Evolutionary conservation across 2,113 vertebrate species (phyloP), one percentile per base, ranked within the genome.

Genomic region (Salvelinus namaycush): DNA sequence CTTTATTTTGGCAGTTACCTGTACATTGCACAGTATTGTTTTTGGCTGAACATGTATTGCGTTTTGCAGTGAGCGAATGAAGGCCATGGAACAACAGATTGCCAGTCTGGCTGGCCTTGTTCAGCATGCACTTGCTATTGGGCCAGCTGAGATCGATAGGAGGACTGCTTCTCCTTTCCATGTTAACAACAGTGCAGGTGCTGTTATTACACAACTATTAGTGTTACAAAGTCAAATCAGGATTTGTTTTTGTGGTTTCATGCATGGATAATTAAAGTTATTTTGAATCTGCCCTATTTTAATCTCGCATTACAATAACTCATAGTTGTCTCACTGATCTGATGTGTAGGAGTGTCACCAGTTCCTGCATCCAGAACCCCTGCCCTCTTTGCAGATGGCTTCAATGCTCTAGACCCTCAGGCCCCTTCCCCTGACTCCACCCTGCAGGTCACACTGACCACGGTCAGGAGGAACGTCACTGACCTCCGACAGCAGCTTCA

Each of bases 11-110:
- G 9, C 9, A 44, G 39, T 44, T 44, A 44, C 8, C 39, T 44
- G 39, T 44, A 44, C 39, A 44, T 44, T 12, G 39, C 39, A 20
- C 51, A 16, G 51, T 18, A 57, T 57, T 16, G 12, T 57, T 57
- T 20, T 57, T 18, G 20, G 54, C 54, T n/a, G 8, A 68, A 68
- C 31, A 39, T 59, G 31, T 83, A 34, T 67, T 86, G 3, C 95
- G 80, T 95, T 54, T 90, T 94, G 80, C 93, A 99, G 97, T 93
- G 95, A 97, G 86, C 94, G 96, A 91, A 97, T 98, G 94, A 97
- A 96, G 91, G 96, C 94, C 87, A 97, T 99, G 96, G 97, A 99
- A 93, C 94, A 95, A 92, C 97, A 98, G 93, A 97, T 99, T 88
- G 96, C 97, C 90, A 97, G 95, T 90, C 93, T 99, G 87, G 96